Base-by-base conservation (phyloP, 2,888 invertebrate species). In the Beris morrisii region DNA sequence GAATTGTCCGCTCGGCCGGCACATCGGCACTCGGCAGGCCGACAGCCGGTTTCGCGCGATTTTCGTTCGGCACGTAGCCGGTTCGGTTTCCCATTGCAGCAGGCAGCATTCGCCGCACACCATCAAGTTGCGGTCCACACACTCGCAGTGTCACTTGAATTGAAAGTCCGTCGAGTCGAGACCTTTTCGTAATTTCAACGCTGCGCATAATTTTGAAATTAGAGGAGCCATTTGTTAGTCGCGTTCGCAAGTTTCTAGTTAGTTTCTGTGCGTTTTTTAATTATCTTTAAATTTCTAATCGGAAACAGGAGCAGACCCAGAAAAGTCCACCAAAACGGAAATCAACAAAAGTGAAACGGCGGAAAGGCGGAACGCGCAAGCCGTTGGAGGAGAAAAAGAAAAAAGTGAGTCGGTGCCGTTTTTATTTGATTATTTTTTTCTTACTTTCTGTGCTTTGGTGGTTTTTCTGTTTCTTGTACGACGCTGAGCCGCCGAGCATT, bases 321-420 rank as follows among this genome's bases (percentile, higher is more conserved):
- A 82, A 84, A 78, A 78, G 85, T 76, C 85, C 85, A 30, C 84
- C 84, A 0, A 86, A 86, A 72, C 82, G 89, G 70, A 90, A 89
- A 78, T 87, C 88, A 56, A 87, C 88, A 67, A 86, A 86, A 81
- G 84, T 85, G 76, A 87, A 86, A 77, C 81, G 86, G 78, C 86
- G 86, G 83, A 86, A 86, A 79, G 85, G 85, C 71, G 86, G 82
- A 81, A 80, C 72, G 79, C 83, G 77, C 80, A 87, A 78, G 76
- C 83, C 79, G 56, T 78, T 82, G 46, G 84, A 83, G 64, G 81
- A 82, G 68, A 82, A 84, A 7, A 87, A 87, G 76, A 84, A 86
- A 57, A 66, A 66, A 57, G 66, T 66, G 55, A 50, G 50, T 50
- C 50, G 53, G 52, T 56, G 43, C 46, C 46, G 43, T 31, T 67